These are phyloP conservation scores for Brachyptera risi DNA, from an alignment of 2,888 invertebrate genomes.

Conservation along the genomic window DNA sequence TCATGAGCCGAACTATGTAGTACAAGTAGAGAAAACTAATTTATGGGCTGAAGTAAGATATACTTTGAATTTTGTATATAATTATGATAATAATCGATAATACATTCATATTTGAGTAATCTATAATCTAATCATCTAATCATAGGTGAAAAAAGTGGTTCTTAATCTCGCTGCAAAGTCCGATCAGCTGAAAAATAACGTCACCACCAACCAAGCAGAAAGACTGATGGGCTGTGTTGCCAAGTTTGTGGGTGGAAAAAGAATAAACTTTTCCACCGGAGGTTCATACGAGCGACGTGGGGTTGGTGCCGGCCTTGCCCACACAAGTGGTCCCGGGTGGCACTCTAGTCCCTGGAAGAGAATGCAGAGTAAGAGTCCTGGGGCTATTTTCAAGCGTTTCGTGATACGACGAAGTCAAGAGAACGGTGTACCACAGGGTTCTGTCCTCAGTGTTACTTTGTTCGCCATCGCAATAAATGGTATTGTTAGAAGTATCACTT, in stretches of 20 bases:
- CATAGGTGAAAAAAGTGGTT: background rate
- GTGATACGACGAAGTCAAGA: background rate
- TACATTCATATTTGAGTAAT: background rate
- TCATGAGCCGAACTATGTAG: background rate
- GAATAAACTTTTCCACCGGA: constrained; percentile 12
- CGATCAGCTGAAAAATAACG: background rate
- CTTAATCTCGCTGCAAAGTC: background rate
- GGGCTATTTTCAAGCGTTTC: background rate
- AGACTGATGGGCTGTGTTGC: constrained; percentile 17
- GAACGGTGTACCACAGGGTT: too few species aligned
- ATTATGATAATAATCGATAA: too few species aligned
- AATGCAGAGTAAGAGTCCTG: background rate
- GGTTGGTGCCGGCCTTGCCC: constrained; percentile 8
- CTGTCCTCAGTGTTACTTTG: too few species aligned
- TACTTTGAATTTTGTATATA: background rate
- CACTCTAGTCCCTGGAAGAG: constrained; percentile 21
- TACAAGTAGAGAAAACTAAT: too few species aligned
- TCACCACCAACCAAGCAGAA: constrained; percentile 8
- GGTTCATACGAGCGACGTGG: constrained; percentile 11
- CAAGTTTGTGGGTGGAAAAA: too few species aligned
- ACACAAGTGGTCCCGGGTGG: constrained; percentile 12
- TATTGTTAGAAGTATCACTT: too few species aligned
- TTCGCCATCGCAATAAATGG: too few species aligned
- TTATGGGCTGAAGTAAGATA: background rate
- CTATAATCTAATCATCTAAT: background rate